phyloP scores from a whole-genome alignment of 2,797 vertebrate genomes.

The Furcifer pardalis region DNA sequence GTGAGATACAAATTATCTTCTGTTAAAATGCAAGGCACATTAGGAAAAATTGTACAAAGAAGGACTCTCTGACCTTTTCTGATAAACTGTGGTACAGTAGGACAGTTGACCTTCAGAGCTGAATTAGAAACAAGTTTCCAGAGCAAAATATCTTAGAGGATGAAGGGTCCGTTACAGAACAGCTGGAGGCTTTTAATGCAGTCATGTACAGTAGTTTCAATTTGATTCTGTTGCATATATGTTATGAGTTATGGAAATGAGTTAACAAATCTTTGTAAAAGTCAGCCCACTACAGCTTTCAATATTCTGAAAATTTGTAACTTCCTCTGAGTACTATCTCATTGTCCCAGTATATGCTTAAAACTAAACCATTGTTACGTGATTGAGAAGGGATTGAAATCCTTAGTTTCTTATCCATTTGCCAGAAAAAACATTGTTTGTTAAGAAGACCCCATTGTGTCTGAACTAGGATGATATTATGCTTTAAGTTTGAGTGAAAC shows the following conservation, averaged over 20 bases:
- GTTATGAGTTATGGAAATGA: not conserved
- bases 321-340: not conserved
- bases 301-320: no score
- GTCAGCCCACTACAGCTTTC: not conserved
- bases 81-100: not conserved
- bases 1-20: not conserved
- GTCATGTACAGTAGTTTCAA: not conserved
- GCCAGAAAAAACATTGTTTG: not conserved
- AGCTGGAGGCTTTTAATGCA: not conserved
- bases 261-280: not conserved
- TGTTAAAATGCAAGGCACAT: not conserved
- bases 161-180: not conserved
- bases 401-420: not conserved
- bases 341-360: not conserved
- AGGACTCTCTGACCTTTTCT: not conserved
- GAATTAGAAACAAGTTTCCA: not conserved
- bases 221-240: not conserved
- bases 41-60: not conserved
- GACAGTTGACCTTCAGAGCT: not conserved
- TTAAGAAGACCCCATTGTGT: not conserved
- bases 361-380: not conserved
- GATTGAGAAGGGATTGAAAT: not conserved
- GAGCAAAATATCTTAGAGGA: not conserved
- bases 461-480: not conserved
- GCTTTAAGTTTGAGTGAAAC: not conserved